Evolutionary conservation across 2,888 invertebrate species (phyloP).

Genomic region (Ferdinandea cuprea): DNA sequence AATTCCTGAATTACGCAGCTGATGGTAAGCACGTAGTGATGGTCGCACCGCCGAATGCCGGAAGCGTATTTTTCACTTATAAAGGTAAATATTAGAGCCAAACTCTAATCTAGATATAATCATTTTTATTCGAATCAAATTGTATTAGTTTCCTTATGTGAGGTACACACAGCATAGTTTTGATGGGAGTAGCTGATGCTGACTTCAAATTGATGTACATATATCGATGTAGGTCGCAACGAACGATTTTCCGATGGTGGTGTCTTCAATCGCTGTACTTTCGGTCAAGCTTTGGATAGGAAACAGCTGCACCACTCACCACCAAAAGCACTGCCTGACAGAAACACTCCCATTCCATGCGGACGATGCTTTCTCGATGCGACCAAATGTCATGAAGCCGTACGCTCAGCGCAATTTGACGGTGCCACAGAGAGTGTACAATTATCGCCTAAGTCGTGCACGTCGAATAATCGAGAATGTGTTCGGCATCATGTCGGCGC

Average conservation of each 20-base stretch:
- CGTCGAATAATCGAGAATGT: conserved; percentile 2
- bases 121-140: too few relatives aligned
- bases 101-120: too few relatives aligned
- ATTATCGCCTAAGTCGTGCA: conserved; percentile 7
- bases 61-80: too few relatives aligned
- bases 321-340: conserved; percentile 23
- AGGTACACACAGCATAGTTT: conserved; percentile 1
- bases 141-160: neutral
- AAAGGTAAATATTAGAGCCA: too few relatives aligned
- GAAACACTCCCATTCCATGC: conserved; percentile 5
- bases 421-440: conserved; percentile 20
- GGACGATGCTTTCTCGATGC: conserved; percentile 15
- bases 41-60: too few relatives aligned
- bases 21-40: conserved; percentile 11
- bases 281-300: conserved; percentile 11
- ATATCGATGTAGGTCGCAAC: conserved; percentile 34
- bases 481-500: conserved; percentile 5
- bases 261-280: conserved; percentile 12
- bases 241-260: conserved; percentile 22
- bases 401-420: conserved; percentile 11
- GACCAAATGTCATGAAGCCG: conserved; percentile 28
- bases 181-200: conserved; percentile 26
- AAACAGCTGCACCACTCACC: conserved; percentile 18
- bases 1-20: neutral
- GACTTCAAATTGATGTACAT: conserved; percentile 30